Percentiles rank a stretch among this genome's conserved stretches.
These are phyloP conservation scores for Ips typographus DNA, from an alignment of 1,140 invertebrate genomes.

Conservation along the genomic window DNA sequence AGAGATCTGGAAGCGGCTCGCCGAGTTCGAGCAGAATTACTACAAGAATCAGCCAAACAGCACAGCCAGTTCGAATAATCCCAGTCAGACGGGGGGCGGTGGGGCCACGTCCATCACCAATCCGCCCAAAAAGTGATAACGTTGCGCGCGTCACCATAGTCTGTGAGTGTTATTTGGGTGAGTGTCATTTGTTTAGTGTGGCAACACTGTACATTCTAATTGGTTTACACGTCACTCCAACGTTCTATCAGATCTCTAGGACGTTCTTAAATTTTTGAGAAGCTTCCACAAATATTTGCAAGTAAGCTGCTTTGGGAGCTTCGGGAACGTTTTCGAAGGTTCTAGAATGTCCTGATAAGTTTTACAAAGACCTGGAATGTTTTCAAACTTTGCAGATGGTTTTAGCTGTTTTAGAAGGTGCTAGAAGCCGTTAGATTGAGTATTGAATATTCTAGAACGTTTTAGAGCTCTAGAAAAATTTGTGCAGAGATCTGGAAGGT, in stretches of 20 bases:
- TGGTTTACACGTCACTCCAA: no score
- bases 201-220: background rate
- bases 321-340: background rate
- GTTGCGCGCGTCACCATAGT: conserved; percentile 26
- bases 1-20: conserved; percentile 90
- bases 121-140: conserved; percentile 53
- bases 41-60: conserved; percentile 45
- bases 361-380: no score
- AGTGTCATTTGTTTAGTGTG: background rate
- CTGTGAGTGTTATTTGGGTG: conserved; percentile 1
- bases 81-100: conserved; percentile 11
- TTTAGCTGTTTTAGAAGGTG: no score
- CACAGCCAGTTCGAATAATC: conserved; percentile 27
- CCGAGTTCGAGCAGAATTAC: conserved; percentile 74
- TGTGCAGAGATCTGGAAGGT: no score
- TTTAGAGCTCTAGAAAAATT: no score
- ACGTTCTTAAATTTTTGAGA: background rate
- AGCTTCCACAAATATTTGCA: background rate
- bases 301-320: background rate
- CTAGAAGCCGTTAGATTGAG: no score
- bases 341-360: no score
- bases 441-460: no score
- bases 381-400: no score
- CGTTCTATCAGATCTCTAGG: no score
- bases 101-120: conserved; percentile 39